Conservation (phyloP, 92 coral and sea anemone species). For the Siderastrea radians region DNA sequence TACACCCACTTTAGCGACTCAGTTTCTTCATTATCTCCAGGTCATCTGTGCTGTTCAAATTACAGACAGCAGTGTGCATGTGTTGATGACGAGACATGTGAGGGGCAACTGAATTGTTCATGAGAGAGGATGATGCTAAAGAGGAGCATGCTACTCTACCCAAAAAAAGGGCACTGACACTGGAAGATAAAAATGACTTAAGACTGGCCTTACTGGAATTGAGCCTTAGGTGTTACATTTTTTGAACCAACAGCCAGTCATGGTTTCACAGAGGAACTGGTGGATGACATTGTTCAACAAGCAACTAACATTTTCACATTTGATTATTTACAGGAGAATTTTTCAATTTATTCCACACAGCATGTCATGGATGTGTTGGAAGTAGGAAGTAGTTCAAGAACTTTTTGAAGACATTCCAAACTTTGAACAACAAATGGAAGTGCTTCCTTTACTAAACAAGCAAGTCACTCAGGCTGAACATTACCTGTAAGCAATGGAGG, state of each 20-base stretch:
- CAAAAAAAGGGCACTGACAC: background rate
- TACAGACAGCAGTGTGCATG: conserved; percentile 29
- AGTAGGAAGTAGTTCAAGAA: conserved; percentile 37
- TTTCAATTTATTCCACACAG: no score
- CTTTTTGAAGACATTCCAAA: background rate
- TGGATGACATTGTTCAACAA: conserved; percentile 19
- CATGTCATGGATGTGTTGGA: background rate
- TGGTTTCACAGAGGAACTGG: background rate
- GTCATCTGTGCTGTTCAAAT: conserved; percentile 52
- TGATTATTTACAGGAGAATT: conserved; percentile 1
- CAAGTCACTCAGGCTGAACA: conserved; percentile 1
- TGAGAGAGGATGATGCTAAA: background rate
- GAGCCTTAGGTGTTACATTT: no score
- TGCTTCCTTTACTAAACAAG: background rate
- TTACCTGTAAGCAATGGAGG: conserved; percentile 4
- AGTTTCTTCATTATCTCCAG: background rate
- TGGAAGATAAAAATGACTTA: conserved; percentile 9
- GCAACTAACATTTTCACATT: conserved; percentile 24
- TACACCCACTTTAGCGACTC: conserved; percentile 49
- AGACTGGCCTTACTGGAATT: background rate
- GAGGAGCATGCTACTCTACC: background rate
- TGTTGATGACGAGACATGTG: background rate
- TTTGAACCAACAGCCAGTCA: no score
- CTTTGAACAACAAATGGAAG: background rate
- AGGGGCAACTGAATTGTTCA: background rate